Base-by-base conservation (phyloP, 2,888 invertebrate genomes). In the Nasonia oneida region DNA sequence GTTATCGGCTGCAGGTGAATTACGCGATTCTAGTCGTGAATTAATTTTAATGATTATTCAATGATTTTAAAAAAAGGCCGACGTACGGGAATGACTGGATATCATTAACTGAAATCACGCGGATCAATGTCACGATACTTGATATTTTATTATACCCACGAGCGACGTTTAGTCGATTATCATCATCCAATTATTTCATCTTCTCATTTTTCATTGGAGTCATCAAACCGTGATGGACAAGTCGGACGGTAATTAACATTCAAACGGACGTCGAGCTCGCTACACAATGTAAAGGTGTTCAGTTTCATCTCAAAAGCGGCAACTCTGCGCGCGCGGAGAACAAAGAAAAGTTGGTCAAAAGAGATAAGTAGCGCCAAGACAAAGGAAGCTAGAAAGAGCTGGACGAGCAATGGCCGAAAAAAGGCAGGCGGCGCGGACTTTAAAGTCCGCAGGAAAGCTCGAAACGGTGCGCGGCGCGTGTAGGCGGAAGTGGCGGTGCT, bases 101-200 rank as follows among this genome's bases (percentile, higher is more conserved):
- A 81, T 86, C 81, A 86, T 84, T 86, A 84, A 81, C 83, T 73
- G 6, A 61, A 86, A 81, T 81, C 50, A 64, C 76, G 77, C 47
- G 47, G 77, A 84, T 86, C 83, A 81, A 57, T 81, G 83, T 86
- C 83, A 78, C 74, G 81, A 81, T 81, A 39, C 73, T 86, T 83
- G 76, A 86, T 83, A 61, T 81, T 73, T 53, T 29, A 83, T 80
- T 76, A 79, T 71, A 76, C 10, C 6, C 10, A 12, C 47, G 76
- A 83, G 23, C 47, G 79, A 70, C 33, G 50, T 61, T 64, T 74
- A 74, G 39, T 82, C 78, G 15, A 79, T 42, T 82, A 75, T 82
- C 73, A 64, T 67, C 78, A 47, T 47, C 47, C 37, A 70, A 84
- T 84, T 82, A 81, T 67, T 81, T 81, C 15, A 78, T 85, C 64